Percentiles rank a stretch among this genome's conserved stretches.
These are phyloP conservation scores for Epicampocera succincta DNA, from an alignment of 2,888 invertebrate species.

Conservation along the genomic window DNA sequence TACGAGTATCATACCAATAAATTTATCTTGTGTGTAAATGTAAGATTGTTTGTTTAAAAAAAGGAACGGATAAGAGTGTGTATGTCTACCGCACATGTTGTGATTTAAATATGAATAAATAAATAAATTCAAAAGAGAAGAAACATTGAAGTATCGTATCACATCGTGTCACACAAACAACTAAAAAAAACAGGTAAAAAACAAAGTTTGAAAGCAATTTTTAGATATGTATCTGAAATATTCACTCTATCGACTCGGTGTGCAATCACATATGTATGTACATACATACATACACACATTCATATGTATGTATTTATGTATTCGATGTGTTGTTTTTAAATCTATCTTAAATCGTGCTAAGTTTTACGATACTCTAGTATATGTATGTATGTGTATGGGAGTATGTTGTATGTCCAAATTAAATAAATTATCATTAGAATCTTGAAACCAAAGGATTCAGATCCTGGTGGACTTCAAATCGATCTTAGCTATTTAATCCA, in stretches of 20 bases:
- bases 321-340: too few relatives aligned
- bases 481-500: too few relatives aligned
- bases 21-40: constrained; percentile 17
- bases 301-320: too few relatives aligned
- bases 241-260: constrained; percentile 35
- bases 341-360: too few relatives aligned
- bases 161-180: constrained; percentile 8
- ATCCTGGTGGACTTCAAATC: too few relatives aligned
- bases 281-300: too few relatives aligned
- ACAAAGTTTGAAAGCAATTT: constrained; percentile 12
- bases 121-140: constrained; percentile 49
- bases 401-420: too few relatives aligned
- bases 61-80: constrained; percentile 1
- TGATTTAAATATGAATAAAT: constrained; percentile 65
- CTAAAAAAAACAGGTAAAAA: constrained; percentile 37
- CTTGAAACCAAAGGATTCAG: too few relatives aligned
- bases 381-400: too few relatives aligned
- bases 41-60: constrained; percentile 4
- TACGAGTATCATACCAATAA: constrained; percentile 49
- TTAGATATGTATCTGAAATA: constrained; percentile 21
- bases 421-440: too few relatives aligned
- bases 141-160: constrained; percentile 49
- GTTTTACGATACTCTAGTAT: too few relatives aligned
- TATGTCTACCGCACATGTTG: constrained; percentile 61
- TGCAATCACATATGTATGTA: not conserved